Conservation (phyloP, 2,888 invertebrate species). For the Nephrotoma guestfalica region DNA sequence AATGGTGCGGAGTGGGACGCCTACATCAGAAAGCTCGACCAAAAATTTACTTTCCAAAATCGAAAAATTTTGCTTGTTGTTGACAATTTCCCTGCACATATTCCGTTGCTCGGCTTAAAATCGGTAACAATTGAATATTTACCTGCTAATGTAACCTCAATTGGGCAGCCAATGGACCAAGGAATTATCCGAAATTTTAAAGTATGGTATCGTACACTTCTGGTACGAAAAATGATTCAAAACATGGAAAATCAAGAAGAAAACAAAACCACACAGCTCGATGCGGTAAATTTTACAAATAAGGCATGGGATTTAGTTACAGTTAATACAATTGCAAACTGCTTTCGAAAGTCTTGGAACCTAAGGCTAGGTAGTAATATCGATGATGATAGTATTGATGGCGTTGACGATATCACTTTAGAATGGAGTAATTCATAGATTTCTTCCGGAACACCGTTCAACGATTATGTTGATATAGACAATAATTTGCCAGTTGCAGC, state of each 20-base stretch:
- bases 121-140: not conserved
- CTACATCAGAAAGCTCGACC: not conserved
- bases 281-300: not conserved
- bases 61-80: not conserved
- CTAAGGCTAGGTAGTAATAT: not conserved
- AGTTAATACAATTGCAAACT: not conserved
- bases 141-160: not conserved
- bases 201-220: too few relatives aligned
- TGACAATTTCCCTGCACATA: not conserved
- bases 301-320: not conserved
- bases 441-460: not conserved
- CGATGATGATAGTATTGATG: not conserved
- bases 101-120: not conserved
- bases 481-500: not conserved
- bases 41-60: not conserved
- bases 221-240: too few relatives aligned
- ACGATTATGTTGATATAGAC: not conserved
- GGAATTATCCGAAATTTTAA: too few relatives aligned
- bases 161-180: not conserved
- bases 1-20: not conserved
- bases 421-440: too few relatives aligned
- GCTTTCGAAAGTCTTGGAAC: not conserved
- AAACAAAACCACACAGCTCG: too few relatives aligned
- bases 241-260: too few relatives aligned
- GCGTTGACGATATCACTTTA: too few relatives aligned